Percentiles rank a stretch among this genome's conserved stretches.
phyloP scores from a whole-genome alignment of 2,113 vertebrate genomes.

The Cranoglanis bouderius region DNA sequence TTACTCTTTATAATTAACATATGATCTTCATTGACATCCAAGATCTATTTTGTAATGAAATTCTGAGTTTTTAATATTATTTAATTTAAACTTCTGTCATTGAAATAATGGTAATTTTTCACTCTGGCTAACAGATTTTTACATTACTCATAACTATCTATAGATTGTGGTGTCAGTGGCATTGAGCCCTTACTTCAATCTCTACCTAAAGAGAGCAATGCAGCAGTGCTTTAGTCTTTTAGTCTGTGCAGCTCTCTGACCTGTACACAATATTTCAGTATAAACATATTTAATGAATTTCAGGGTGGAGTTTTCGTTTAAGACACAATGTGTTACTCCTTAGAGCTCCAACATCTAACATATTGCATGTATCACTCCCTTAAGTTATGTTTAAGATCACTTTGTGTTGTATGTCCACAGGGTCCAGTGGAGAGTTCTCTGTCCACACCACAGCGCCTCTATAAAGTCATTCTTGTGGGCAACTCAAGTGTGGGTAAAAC shows the following conservation, averaged over 20 bases:
- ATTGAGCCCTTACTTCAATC: not conserved
- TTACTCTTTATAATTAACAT: not conserved
- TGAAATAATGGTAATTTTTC: not conserved
- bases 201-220: not conserved
- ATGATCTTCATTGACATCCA: not conserved
- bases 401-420: conserved; percentile 36
- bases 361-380: not conserved
- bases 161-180: not conserved
- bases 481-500: conserved; percentile 93
- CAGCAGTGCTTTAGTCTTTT: too few species aligned
- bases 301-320: not conserved
- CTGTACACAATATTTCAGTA: not conserved
- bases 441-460: conserved; percentile 78
- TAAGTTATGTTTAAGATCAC: not conserved
- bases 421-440: conserved; percentile 67
- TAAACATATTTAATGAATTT: not conserved
- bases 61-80: not conserved
- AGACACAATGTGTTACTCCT: not conserved
- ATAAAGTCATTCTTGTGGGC: conserved; percentile 90
- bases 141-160: not conserved
- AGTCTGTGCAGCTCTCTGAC: not conserved
- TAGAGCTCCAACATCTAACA: not conserved
- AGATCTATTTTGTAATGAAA: not conserved
- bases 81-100: not conserved
- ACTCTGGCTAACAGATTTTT: not conserved